Percentiles rank a stretch among this genome's conserved stretches.
Evolutionary conservation across 2,888 invertebrate species (phyloP).

Genomic region (Limnephilus marmoratus): DNA sequence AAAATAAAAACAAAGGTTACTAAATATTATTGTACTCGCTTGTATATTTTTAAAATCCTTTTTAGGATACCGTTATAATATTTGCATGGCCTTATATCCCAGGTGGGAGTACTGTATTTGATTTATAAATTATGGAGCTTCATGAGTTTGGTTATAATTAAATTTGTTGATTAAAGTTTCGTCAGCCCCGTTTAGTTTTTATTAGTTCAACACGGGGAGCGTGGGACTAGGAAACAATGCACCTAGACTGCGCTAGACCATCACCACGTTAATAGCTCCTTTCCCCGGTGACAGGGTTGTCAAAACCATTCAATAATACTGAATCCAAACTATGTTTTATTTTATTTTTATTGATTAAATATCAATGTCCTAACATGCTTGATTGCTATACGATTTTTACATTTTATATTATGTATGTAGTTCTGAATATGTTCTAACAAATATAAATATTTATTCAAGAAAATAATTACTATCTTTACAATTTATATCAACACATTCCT

Average conservation of each 20-base stretch:
- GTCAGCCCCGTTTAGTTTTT: not conserved
- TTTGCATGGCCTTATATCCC: not conserved
- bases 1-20: no score
- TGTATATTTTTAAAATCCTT: not conserved
- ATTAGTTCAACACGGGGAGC: not conserved
- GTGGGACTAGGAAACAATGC: not conserved
- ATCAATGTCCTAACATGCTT: no score
- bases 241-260: not conserved
- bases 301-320: not conserved
- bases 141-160: not conserved
- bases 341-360: no score
- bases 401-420: no score
- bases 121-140: no score
- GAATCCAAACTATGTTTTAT: no score
- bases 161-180: not conserved
- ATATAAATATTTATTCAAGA: no score
- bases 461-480: no score
- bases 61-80: not conserved
- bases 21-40: no score
- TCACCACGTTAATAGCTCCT: not conserved
- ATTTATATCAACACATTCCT: no score
- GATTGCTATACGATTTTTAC: no score
- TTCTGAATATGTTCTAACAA: no score
- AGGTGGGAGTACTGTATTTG: not conserved
- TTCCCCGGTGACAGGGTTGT: not conserved